Conservation (phyloP, 2,113 vertebrate species). For the Solea senegalensis region DNA sequence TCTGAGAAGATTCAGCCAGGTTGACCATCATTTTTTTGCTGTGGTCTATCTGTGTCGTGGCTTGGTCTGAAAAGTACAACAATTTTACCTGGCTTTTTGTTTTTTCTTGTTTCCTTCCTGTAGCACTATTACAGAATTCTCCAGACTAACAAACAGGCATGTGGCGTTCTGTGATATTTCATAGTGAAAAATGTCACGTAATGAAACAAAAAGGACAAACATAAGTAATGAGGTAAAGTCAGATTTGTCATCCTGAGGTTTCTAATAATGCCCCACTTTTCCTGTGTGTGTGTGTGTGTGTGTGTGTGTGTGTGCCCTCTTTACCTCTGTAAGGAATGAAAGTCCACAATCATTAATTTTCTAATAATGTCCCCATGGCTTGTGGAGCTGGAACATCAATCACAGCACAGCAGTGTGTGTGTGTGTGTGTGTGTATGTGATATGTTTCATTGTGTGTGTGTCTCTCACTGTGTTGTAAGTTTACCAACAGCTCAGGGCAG, state of each 20-base stretch:
- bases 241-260: conserved; percentile 30
- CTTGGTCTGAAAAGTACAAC: conserved; percentile 7
- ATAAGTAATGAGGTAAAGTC: conserved; percentile 39
- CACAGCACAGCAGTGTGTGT: conserved; percentile 56
- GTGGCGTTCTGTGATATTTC: conserved; percentile 35
- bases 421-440: conserved; percentile 24
- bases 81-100: too few relatives aligned
- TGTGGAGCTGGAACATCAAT: conserved; percentile 68
- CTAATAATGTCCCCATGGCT: conserved; percentile 58
- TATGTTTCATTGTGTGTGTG: background rate
- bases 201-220: conserved; percentile 37
- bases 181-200: conserved; percentile 46
- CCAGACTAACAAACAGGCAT: conserved; percentile 1
- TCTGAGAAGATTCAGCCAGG: too few relatives aligned
- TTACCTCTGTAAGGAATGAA: conserved; percentile 49
- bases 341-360: conserved; percentile 67
- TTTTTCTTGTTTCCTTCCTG: conserved; percentile 20
- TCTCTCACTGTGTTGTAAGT: conserved; percentile 36
- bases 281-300: conserved; percentile 13
- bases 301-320: conserved; percentile 7
- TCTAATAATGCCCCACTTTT: conserved; percentile 29
- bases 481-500: conserved; percentile 49
- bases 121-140: background rate
- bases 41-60: too few relatives aligned
- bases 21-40: too few relatives aligned